Base-by-base conservation (phyloP, 2,113 vertebrate genomes). In the Motacilla alba region DNA sequence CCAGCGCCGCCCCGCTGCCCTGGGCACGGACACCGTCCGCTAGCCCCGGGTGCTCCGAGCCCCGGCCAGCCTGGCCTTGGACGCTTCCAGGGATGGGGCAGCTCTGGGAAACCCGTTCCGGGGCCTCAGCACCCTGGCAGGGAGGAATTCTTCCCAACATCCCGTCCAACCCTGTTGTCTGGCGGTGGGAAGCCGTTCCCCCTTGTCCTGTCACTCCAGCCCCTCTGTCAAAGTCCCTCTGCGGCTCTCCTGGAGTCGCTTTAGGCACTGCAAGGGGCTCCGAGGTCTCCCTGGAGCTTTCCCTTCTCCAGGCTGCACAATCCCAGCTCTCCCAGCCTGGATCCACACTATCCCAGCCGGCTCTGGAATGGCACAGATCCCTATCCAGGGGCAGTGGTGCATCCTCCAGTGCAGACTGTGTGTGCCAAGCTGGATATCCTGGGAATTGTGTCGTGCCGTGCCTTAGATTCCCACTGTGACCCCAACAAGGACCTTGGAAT, bases 391-490 rank as follows among this genome's bases (percentile, higher is more conserved):
- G 11, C 9, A 1, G 7, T 0, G 8, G 26, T 15, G 39, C 60
- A 23, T 78, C 66, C 31, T 39, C 7, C 11, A 15, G 31, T 7
- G 50, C 33, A 3, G 33, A 0, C 11, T 1, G 0, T 2, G 49
- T 28, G 26, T 20, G 28, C 43, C 24, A 5, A 35, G 41, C 60
- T 27, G 46, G 35, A 7, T n/a, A 30, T 43, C 31, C 50, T 0
- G 20, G 24, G 19, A 75, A 8, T 4, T 2, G 8, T 0, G 8
- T 15, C 2, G 28, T 9, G 28, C 35, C 0, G 0, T 23, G 17
- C 0, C 0, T 49, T 14, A 7, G n/a, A 3, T 19, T 11, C n/a
- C 80, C 24, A 14, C 35, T 16, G 3, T 2, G 2, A 0, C 8
- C 28, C 63, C 58, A 5, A 0, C 4, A 2, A 8, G 63, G 68